These are phyloP conservation scores for Amiota communis DNA, from an alignment of 2,888 invertebrate species.

Conservation along the genomic window DNA sequence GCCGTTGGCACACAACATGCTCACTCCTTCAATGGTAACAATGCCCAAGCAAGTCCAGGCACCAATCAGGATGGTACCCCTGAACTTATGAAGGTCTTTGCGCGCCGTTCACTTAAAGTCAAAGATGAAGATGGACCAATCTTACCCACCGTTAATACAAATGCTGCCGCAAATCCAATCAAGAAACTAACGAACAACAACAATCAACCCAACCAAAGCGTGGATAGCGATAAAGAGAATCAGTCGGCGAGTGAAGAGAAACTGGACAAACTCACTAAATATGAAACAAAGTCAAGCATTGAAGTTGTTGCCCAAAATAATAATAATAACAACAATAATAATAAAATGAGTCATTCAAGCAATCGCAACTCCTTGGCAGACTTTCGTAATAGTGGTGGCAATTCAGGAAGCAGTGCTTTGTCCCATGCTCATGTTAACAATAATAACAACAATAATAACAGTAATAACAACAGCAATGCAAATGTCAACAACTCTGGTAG, in stretches of 20 bases:
- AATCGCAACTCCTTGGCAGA: constrained; percentile 69
- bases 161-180: not conserved
- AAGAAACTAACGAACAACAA: constrained; percentile 3
- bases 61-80: constrained; percentile 80
- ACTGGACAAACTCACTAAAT: constrained; percentile 68
- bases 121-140: constrained; percentile 82
- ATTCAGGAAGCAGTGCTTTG: constrained; percentile 5
- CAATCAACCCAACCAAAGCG: constrained; percentile 50
- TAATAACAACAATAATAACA: constrained; percentile 40
- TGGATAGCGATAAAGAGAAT: constrained; percentile 85
- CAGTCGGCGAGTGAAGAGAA: constrained; percentile 76
- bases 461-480: constrained; percentile 31
- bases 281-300: constrained; percentile 54
- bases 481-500: constrained; percentile 42
- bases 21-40: constrained; percentile 42
- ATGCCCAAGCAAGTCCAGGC: constrained; percentile 37
- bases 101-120: constrained; percentile 85
- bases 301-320: constrained; percentile 33
- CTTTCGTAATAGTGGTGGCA: constrained; percentile 56
- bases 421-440: constrained; percentile 43
- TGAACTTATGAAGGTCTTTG: constrained; percentile 87
- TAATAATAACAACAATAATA: constrained; percentile 22
- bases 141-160: constrained; percentile 52
- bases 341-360: constrained; percentile 35
- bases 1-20: constrained; percentile 49